Evolutionary conservation across 2,113 vertebrate genomes (phyloP), one percentile per base, ranked within the genome.

Genomic region (Neogobius melanostomus): DNA sequence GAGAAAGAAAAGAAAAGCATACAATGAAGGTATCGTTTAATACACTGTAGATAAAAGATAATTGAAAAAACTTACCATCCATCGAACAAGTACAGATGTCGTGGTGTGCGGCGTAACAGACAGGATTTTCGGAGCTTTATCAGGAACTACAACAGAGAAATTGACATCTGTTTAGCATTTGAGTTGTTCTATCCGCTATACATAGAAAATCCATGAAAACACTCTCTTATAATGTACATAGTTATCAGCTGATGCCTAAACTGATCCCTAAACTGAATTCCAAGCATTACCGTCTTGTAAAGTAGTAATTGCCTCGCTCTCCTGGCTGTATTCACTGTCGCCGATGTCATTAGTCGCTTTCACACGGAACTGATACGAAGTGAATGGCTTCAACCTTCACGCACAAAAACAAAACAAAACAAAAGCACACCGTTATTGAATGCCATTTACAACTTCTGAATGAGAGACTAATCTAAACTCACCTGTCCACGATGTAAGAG

Each of bases 321-420:
- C 95, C 83, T 93, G 93, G 1, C 98, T 98, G 94, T 97, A 98
- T 79, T 96, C 96, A 49, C 98, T 98, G 93, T 99, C 98, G 62
- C 98, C 98, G 0, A 99, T 96, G 91, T 99, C 98, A 0, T 99
- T 99, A 0, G 97, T 99, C 0, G 96, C 96, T 87, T 98, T 99
- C 46, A 99, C 91, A 0, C 95, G 93, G 87, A 99, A 98, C 89
- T 98, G 97, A 92, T 99, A 99, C 28, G 96, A 97, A 0, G 97
- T 99, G 90, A 98, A 99, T 8, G 98, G 98, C 82, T 98, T 98
- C 72, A 99, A 91, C 88, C 98, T 99, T 82, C 0, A 9, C 4
- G 59, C 53, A 70, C 4, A 80, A 15, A 28, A 52, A 65, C 5
- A 60, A 44, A 57, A 28, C 5, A 11, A 43, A 44, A 15, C 14